Conservation (phyloP, 2,797 vertebrate species). For the Bradypus variegatus region DNA sequence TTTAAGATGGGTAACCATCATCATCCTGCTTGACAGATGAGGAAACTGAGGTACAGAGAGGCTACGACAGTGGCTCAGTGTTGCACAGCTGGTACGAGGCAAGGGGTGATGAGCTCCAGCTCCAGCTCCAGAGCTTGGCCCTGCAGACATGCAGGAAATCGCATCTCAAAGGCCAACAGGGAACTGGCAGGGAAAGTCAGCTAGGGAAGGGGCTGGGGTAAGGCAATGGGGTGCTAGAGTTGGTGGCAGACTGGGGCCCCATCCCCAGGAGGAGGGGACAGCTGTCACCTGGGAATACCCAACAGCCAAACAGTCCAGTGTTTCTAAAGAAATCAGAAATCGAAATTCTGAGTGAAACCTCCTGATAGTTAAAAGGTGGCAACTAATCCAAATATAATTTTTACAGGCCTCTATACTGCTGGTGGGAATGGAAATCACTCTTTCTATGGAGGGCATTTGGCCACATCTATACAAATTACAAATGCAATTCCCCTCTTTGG, state of each 20-base stretch:
- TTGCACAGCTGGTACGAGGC: neutral
- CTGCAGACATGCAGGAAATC: neutral
- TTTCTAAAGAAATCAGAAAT: neutral
- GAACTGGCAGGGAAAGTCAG: neutral
- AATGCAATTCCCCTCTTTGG: neutral
- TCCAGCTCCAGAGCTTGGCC: no score
- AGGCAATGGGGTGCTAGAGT: no score
- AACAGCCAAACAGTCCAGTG: no score
- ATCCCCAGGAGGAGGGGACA: no score
- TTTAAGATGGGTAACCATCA: no score
- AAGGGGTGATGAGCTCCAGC: no score
- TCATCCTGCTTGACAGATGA: no score
- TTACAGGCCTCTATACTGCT: neutral
- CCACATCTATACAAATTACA: no score
- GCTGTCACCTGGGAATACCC: no score
- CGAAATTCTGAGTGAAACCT: neutral
- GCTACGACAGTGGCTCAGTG: neutral
- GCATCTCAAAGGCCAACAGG: neutral
- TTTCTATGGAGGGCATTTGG: neutral
- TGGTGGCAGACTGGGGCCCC: neutral
- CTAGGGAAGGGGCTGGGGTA: neutral
- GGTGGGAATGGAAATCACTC: no score
- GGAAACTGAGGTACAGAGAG: no score
- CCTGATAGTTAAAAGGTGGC: neutral
- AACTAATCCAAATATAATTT: neutral